A percentile compares a stretch with the other conserved stretches of the same genome.
Evolutionary conservation across 2,888 invertebrate genomes (phyloP).

Genomic region (Adineta ricciae): DNA sequence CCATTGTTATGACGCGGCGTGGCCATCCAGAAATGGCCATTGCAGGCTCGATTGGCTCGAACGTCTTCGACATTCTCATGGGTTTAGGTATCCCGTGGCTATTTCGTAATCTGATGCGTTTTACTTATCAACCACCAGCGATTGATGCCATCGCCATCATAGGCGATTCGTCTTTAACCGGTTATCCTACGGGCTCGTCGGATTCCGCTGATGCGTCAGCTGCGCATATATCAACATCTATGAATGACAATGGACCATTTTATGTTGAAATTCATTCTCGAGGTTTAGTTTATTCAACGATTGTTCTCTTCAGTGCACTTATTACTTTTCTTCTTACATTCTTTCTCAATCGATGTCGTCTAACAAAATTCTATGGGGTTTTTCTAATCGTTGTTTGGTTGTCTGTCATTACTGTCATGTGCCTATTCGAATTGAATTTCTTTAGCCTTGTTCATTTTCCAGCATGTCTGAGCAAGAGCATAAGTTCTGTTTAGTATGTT

Average conservation of each 20-base stretch:
- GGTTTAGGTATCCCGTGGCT: conserved; percentile 46
- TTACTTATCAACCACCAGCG: not conserved
- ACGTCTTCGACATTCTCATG: conserved; percentile 45
- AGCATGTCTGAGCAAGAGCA: not conserved
- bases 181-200: not conserved
- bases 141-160: not conserved
- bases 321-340: not conserved
- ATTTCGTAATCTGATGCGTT: conserved; percentile 7
- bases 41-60: conserved; percentile 46
- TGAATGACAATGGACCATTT: not conserved
- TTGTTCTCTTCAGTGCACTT: conserved; percentile 10
- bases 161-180: not conserved
- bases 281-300: conserved; percentile 21
- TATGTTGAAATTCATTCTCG: conserved; percentile 8
- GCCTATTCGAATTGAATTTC: conserved; percentile 8
- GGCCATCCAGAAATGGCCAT: conserved; percentile 48
- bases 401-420: not conserved
- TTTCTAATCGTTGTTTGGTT: conserved; percentile 21
- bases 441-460: not conserved
- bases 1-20: conserved; percentile 45
- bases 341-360: conserved; percentile 8
- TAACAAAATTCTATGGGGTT: conserved; percentile 18
- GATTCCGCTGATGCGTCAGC: not conserved
- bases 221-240: not conserved
- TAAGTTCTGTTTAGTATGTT: not conserved